Evolutionary conservation across 1,140 invertebrate species (phyloP).

Genomic region (Periplaneta americana): DNA sequence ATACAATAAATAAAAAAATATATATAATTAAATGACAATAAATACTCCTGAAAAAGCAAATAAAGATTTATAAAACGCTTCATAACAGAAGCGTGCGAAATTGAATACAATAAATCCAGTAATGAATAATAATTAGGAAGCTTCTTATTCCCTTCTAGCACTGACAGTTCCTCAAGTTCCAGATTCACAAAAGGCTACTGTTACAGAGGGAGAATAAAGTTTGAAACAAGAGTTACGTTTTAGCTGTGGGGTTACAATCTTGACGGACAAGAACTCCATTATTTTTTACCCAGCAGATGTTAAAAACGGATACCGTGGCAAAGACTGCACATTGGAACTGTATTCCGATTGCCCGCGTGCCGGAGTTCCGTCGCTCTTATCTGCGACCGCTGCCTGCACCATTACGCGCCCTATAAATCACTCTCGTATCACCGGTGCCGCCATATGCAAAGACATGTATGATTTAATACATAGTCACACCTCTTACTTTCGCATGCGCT

Average conservation of each 20-base stretch:
- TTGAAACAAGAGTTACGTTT: neutral
- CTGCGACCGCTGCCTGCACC: neutral
- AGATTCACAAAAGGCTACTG: neutral
- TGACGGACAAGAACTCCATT: neutral
- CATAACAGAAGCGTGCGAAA: too few species aligned
- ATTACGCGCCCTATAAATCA: neutral
- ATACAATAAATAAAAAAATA: too few species aligned
- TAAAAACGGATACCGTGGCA: too few species aligned
- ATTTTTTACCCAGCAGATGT: neutral
- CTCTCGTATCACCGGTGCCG: too few species aligned
- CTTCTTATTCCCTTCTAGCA: neutral
- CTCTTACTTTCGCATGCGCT: too few species aligned
- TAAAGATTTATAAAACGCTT: too few species aligned
- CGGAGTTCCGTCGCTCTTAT: neutral
- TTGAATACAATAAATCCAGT: too few species aligned
- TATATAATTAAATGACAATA: too few species aligned
- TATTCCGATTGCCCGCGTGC: neutral
- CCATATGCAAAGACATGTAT: too few species aligned
- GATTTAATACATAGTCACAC: too few species aligned
- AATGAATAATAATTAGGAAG: too few species aligned
- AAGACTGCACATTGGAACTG: neutral
- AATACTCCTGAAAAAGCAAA: too few species aligned
- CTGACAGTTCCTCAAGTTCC: neutral
- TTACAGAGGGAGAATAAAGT: neutral
- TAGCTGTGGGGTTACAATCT: neutral